Conservation (phyloP, 2,888 invertebrate species). For the Tenthredo livida region DNA sequence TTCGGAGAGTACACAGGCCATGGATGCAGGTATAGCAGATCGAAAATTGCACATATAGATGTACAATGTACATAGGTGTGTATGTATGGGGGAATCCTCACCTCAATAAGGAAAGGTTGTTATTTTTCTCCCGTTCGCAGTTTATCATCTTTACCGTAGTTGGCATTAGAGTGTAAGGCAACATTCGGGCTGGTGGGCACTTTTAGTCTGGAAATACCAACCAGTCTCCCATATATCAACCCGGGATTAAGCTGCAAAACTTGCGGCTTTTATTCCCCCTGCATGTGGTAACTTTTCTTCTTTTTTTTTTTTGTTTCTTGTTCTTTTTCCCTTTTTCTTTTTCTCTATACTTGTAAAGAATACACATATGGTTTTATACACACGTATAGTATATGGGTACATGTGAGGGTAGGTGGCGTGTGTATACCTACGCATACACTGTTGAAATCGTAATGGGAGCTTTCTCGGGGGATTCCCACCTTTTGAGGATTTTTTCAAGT, state of each 20-base stretch:
- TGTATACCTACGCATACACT: background rate
- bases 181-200: background rate
- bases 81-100: background rate
- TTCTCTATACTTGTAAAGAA: background rate
- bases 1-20: background rate
- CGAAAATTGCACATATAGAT: background rate
- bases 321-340: background rate
- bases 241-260: constrained; percentile 60
- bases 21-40: background rate
- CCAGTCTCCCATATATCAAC: constrained; percentile 57
- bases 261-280: constrained; percentile 49
- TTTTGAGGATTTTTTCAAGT: background rate
- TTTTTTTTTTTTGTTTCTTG: background rate
- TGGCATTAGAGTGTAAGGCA: constrained; percentile 32
- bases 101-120: constrained; percentile 59
- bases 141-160: constrained; percentile 62
- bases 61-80: background rate
- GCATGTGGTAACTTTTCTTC: constrained; percentile 13
- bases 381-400: background rate
- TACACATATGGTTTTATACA: background rate
- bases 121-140: constrained; percentile 60
- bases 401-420: background rate
- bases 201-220: constrained; percentile 56
- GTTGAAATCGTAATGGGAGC: constrained; percentile 22
- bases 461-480: constrained; percentile 7